phyloP scores from a whole-genome alignment of 2,113 vertebrate species.

The Nerophis lumbriciformis region DNA sequence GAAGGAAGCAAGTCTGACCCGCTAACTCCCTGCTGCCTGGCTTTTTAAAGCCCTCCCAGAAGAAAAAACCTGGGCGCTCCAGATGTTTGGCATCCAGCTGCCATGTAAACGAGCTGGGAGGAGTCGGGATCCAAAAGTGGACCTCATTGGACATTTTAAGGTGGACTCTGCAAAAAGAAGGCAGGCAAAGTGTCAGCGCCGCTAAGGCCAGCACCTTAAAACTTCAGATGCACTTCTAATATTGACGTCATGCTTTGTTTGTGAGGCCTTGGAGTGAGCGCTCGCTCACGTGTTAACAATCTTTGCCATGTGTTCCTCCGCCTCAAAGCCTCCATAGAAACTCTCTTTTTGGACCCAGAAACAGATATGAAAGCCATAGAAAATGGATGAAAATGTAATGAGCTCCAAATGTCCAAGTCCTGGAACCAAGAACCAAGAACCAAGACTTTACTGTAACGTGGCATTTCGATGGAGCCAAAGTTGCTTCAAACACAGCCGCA shows the following conservation, averaged over 20 bases:
- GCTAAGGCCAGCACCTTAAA: constrained; percentile 52
- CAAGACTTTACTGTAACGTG: background rate
- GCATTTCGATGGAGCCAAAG: background rate
- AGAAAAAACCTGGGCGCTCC: constrained; percentile 76
- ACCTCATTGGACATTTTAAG: constrained; percentile 50
- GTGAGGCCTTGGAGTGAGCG: constrained; percentile 12
- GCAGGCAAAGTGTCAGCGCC: background rate
- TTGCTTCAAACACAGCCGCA: background rate
- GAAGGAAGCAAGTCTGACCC: constrained; percentile 45
- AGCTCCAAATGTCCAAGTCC: too few relatives aligned
- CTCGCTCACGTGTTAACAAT: constrained; percentile 6
- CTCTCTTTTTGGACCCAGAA: background rate
- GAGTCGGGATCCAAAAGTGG: constrained; percentile 57
- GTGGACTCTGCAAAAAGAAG: constrained; percentile 41
- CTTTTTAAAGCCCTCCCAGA: constrained; percentile 72
- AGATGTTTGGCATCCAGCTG: constrained; percentile 85
- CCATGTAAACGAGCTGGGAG: constrained; percentile 76
- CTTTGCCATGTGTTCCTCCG: background rate
- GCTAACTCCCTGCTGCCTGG: constrained; percentile 45
- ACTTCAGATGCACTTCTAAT: constrained; percentile 16
- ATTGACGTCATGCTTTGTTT: constrained; percentile 30
- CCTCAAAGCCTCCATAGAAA: background rate
- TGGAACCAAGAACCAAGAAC: background rate
- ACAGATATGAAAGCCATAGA: background rate
- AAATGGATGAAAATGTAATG: background rate